Base-by-base conservation (phyloP, 2,113 vertebrate genomes). In the Zosterops hypoxanthus region DNA sequence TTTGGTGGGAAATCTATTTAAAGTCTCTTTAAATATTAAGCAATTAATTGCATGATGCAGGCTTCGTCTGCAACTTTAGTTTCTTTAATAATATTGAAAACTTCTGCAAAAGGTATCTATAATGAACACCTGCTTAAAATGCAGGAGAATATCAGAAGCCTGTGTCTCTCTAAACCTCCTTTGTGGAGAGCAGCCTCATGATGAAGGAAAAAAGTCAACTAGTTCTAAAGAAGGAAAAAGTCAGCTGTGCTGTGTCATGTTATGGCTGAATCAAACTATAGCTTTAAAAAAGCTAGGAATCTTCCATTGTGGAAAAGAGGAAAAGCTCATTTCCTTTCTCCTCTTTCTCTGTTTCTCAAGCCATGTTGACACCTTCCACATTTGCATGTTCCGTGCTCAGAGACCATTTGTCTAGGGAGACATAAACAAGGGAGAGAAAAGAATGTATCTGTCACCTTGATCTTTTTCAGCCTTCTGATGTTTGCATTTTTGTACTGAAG, bases 301-400 rank as follows among this genome's bases (percentile, higher is more conserved):
- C 29, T 50, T 2, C 4, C n/a, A 15, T 6, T n/a, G 22, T 55
- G 20, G 57, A n/a, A 59, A 79, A 82, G 8, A 12, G 2, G 4
- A 31, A 85, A 73, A 12, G 2, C 23, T 75, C 10, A 9, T 6
- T 64, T 72, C 6, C 10, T 50, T 86, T 69, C 13, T 68, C 11
- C 7, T 61, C 21, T 61, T 52, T 41, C 26, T 68, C 26, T 72
- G 46, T n/a, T 66, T n/a, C 52, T 57, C 0, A 1, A 36, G 6
- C 11, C 8, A 15, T 46, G 19, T 0, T 0, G 3, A 24, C 3
- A 2, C 50, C 7, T 50, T 55, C 9, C 9, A n/a, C 4, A 2
- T 56, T 56, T 3, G 0, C 7, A 3, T 14, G 2, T 63, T 53
- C 36, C 36, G 26, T 2, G 2, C 36, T 44, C 52, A 15, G 13